A percentile compares a stretch with the other conserved stretches of the same genome.
These are phyloP conservation scores for Agelaius tricolor DNA, from an alignment of 2,113 vertebrate species.

Conservation along the genomic window DNA sequence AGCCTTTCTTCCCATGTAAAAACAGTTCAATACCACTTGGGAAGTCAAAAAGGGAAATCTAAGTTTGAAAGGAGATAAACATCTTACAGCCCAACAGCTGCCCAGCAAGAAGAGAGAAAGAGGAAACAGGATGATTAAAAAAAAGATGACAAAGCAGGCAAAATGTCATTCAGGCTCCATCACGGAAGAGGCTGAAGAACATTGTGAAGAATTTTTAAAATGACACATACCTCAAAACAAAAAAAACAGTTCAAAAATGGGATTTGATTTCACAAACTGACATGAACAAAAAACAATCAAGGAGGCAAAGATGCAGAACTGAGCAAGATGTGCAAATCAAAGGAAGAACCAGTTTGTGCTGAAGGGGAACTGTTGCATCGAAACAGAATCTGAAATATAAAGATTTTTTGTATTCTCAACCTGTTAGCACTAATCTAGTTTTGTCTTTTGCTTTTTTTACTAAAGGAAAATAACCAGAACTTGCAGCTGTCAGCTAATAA, in stretches of 20 bases:
- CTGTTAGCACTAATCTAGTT: not conserved
- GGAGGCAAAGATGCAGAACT: not conserved
- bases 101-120: not conserved
- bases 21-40: not conserved
- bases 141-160: not conserved
- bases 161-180: not conserved
- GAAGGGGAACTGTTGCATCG: not conserved
- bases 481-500: not conserved
- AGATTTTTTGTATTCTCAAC: not conserved
- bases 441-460: not conserved
- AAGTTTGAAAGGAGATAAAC: not conserved
- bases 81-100: fast-evolving
- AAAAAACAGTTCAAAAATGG: not conserved
- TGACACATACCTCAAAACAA: not conserved
- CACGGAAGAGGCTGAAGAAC: not conserved
- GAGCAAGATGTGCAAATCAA: not conserved
- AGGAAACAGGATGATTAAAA: not conserved
- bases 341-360: not conserved
- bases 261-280: not conserved
- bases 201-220: not conserved
- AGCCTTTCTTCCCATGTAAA: not conserved
- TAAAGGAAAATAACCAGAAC: not conserved
- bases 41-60: not conserved
- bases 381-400: not conserved
- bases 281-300: not conserved